phyloP scores from a whole-genome alignment of 2,797 vertebrate genomes.

The Bovichtus diacanthus region DNA sequence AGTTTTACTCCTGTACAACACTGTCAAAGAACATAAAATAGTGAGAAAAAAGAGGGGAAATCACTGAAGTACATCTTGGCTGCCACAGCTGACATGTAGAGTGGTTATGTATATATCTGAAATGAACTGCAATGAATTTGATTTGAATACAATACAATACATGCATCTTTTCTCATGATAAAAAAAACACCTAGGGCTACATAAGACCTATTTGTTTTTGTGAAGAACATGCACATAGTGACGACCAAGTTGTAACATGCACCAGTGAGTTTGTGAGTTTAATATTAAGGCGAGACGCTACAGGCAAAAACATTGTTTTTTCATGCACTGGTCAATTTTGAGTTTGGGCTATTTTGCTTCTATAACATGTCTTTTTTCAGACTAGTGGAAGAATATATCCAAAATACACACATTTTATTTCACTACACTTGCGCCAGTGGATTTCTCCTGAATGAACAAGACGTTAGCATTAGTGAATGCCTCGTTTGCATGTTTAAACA shows the following conservation, averaged over 20 bases:
- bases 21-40: slow-evolving; percentile 13
- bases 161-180: not conserved
- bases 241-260: not conserved
- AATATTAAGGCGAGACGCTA: not conserved
- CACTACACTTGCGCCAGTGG: too few species aligned
- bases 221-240: not conserved
- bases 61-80: slow-evolving; percentile 8
- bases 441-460: too few species aligned
- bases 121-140: not conserved
- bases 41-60: not conserved
- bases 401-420: too few species aligned
- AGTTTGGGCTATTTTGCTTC: too few species aligned
- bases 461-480: too few species aligned
- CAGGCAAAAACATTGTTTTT: too few species aligned
- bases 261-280: not conserved
- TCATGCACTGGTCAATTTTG: too few species aligned
- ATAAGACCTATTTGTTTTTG: not conserved
- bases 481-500: too few species aligned
- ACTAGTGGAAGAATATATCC: too few species aligned
- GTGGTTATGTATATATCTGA: slow-evolving; percentile 1
- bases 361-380: too few species aligned
- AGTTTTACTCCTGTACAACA: slow-evolving; percentile 32
- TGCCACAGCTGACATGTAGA: slow-evolving; percentile 1
- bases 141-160: not conserved
- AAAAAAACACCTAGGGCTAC: not conserved